Conservation (phyloP, 2,888 invertebrate genomes). For the Rutpela maculata region DNA sequence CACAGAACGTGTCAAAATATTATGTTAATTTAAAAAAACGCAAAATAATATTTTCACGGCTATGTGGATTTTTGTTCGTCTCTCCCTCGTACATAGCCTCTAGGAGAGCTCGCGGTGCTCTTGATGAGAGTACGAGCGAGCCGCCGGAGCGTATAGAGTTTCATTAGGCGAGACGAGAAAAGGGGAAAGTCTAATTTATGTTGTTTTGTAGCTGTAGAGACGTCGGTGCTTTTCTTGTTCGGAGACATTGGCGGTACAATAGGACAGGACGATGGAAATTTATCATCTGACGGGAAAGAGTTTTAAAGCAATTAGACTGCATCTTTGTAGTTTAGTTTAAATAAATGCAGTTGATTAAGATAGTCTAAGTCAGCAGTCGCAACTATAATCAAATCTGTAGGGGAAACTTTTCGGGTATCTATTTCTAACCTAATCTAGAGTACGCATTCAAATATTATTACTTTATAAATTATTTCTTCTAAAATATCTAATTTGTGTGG, state of each 20-base stretch:
- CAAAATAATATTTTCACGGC: neutral
- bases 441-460: too few relatives aligned
- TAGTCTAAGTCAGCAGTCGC: too few relatives aligned
- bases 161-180: constrained; percentile 48
- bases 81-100: neutral
- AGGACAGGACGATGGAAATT: constrained; percentile 46
- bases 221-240: constrained; percentile 49
- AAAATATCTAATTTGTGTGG: too few relatives aligned
- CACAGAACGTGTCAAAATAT: neutral
- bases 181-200: constrained; percentile 54
- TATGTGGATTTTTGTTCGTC: neutral
- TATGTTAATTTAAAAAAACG: neutral
- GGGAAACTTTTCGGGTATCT: too few relatives aligned
- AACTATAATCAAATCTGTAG: too few relatives aligned
- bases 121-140: constrained; percentile 16
- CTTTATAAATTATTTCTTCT: too few relatives aligned
- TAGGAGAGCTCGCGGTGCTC: neutral
- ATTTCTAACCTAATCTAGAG: too few relatives aligned
- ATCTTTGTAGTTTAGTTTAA: too few relatives aligned
- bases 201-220: constrained; percentile 50
- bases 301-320: constrained; percentile 25
- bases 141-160: constrained; percentile 37
- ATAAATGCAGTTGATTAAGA: too few relatives aligned
- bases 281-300: constrained; percentile 35
- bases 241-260: constrained; percentile 42